phyloP scores from a whole-genome alignment of 2,888 invertebrate genomes.

The Metacarcinus magister region DNA sequence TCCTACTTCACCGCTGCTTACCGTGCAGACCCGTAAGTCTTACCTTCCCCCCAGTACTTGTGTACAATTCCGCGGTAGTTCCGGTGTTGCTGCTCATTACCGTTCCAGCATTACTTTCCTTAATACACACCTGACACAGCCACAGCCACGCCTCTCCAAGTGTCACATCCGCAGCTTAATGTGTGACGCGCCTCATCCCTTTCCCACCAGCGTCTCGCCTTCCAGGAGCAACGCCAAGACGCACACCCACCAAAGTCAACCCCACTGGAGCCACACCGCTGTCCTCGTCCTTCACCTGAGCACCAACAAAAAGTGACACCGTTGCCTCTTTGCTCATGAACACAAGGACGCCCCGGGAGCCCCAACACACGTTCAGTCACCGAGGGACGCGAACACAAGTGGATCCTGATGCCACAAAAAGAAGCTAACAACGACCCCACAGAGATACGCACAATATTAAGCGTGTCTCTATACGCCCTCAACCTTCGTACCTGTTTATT shows the following conservation, averaged over 20 bases:
- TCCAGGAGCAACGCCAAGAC: neutral
- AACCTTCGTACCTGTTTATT: neutral
- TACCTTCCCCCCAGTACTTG: neutral
- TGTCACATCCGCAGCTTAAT: neutral
- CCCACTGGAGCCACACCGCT: neutral
- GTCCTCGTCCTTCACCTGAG: conserved; percentile 41
- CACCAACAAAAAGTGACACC: conserved; percentile 21
- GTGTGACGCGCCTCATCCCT: neutral
- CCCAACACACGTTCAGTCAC: neutral
- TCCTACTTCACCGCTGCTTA: neutral
- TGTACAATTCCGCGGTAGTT: conserved; percentile 50
- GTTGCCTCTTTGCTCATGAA: conserved; percentile 46
- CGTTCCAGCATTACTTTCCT: conserved; percentile 36
- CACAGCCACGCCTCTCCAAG: conserved; percentile 15
- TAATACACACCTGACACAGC: neutral
- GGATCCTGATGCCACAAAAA: conserved; percentile 8
- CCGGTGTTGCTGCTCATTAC: conserved; percentile 57
- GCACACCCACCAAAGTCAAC: neutral
- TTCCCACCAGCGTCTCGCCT: neutral
- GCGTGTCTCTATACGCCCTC: neutral
- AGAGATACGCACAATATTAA: neutral
- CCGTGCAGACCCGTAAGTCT: neutral
- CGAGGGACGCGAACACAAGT: conserved; percentile 9
- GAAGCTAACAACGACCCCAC: conserved; percentile 15
- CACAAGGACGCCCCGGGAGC: conserved; percentile 44